Evolutionary conservation across 2,113 vertebrate genomes (phyloP).

Genomic region (Zosterops borbonicus): DNA sequence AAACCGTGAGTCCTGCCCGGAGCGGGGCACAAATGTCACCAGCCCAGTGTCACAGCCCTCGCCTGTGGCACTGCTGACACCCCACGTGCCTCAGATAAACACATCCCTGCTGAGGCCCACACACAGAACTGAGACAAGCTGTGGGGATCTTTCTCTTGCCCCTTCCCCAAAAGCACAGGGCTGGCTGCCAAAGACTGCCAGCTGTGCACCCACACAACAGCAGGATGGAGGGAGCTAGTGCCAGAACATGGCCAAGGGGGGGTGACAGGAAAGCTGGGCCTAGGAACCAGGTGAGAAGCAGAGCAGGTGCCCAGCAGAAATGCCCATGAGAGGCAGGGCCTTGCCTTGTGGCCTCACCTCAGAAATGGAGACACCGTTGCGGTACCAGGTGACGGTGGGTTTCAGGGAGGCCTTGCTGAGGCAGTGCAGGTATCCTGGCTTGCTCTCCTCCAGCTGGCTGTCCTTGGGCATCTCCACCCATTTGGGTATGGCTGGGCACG

Average conservation of each 20-base stretch:
- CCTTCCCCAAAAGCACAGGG: neutral
- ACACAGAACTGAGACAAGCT: neutral
- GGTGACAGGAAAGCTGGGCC: neutral
- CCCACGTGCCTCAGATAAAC: fast-evolving
- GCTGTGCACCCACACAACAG: neutral
- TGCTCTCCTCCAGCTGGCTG: conserved; percentile 90
- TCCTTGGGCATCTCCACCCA: conserved; percentile 90
- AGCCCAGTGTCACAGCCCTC: neutral
- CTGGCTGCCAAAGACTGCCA: neutral
- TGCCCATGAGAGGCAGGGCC: fast-evolving
- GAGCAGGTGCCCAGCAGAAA: neutral
- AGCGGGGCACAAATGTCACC: neutral
- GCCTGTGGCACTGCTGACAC: neutral
- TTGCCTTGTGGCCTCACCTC: conserved; percentile 77
- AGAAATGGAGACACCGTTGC: conserved; percentile 81
- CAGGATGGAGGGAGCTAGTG: neutral
- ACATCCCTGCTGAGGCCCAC: neutral
- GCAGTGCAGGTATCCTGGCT: conserved; percentile 92
- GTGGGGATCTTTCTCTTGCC: neutral
- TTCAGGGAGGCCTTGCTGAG: conserved; percentile 85
- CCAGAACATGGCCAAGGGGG: neutral
- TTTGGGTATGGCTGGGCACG: conserved; percentile 80
- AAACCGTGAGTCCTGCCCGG: conserved; percentile 84
- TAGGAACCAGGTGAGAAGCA: neutral
- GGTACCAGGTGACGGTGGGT: conserved; percentile 86